A percentile compares a stretch with the other conserved stretches of the same genome.
These are phyloP conservation scores for Anodontia alba DNA, from an alignment of 2,888 invertebrate species.

Conservation along the genomic window DNA sequence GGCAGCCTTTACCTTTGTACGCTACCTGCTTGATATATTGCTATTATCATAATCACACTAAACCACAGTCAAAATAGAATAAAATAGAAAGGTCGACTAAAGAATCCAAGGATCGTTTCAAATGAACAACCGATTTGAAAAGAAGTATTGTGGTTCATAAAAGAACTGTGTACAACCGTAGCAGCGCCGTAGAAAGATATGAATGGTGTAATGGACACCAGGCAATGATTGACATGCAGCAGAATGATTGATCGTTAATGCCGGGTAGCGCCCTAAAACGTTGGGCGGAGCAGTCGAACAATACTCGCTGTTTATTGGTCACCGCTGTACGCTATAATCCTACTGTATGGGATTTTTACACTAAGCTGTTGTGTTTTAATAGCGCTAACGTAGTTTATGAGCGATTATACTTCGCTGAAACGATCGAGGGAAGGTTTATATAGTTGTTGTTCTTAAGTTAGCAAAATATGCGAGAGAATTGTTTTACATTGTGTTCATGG, in stretches of 20 bases:
- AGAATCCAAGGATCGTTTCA: slow-evolving; percentile 39
- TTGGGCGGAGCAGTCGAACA: slow-evolving; percentile 69
- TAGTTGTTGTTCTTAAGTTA: slow-evolving; percentile 10
- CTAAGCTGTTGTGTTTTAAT: slow-evolving; percentile 56
- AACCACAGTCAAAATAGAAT: slow-evolving; percentile 51
- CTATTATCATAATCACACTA: slow-evolving; percentile 52
- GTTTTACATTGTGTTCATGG: not conserved
- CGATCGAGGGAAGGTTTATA: slow-evolving; percentile 35
- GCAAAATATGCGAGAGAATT: not conserved
- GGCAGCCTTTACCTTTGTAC: too few species aligned
- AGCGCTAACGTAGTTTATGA: slow-evolving; percentile 50
- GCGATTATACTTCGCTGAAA: slow-evolving; percentile 53
- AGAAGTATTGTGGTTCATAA: slow-evolving; percentile 45
- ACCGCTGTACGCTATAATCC: slow-evolving; percentile 34
- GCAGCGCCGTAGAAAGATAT: slow-evolving; percentile 18
- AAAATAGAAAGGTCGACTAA: slow-evolving; percentile 39
- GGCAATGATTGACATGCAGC: slow-evolving; percentile 76
- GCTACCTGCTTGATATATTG: slow-evolving; percentile 30
- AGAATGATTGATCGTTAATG: slow-evolving; percentile 73
- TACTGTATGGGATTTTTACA: slow-evolving; percentile 41
- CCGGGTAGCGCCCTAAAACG: slow-evolving; percentile 60
- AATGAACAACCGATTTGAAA: slow-evolving; percentile 45
- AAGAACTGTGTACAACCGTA: slow-evolving; percentile 24
- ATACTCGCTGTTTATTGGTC: slow-evolving; percentile 51
- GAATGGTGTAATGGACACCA: slow-evolving; percentile 70